These are phyloP conservation scores for Corythornis madagascariensis DNA, from an alignment of 2,113 vertebrate genomes.

Conservation along the genomic window DNA sequence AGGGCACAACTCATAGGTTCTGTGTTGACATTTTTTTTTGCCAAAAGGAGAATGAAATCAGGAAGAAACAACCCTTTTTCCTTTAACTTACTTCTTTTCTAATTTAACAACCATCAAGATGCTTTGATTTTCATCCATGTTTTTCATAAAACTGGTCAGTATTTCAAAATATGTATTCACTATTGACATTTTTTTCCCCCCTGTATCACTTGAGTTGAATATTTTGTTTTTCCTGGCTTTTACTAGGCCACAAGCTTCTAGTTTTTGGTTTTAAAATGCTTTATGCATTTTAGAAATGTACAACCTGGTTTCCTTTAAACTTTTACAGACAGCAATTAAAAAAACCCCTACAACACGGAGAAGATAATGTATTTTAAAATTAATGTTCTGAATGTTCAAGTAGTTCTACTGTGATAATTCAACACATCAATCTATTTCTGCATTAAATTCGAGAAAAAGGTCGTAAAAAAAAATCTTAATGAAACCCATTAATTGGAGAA, in stretches of 20 bases:
- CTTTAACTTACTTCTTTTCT: background rate
- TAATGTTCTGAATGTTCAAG: constrained; percentile 33
- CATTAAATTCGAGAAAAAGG: constrained; percentile 27
- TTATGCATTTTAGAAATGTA: background rate
- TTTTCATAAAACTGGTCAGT: background rate
- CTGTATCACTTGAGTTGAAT: background rate
- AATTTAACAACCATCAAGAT: background rate
- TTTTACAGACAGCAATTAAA: background rate
- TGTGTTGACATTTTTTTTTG: background rate
- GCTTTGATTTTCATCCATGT: background rate
- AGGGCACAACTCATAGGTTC: background rate
- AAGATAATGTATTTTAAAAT: constrained; percentile 32
- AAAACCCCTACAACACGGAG: background rate
- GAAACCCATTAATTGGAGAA: constrained; percentile 33
- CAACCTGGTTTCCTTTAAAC: background rate
- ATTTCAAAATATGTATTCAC: background rate
- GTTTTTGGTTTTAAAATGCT: background rate
- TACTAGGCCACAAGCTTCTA: background rate
- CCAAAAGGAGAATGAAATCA: background rate
- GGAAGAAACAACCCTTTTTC: too few species aligned
- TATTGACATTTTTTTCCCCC: background rate
- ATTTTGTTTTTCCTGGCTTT: background rate
- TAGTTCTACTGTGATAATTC: constrained; percentile 26
- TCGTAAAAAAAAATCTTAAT: constrained; percentile 31
- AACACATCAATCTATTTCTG: background rate